Percentiles rank a stretch among this genome's conserved stretches.
These are phyloP conservation scores for Burhinus oedicnemus DNA, from an alignment of 2,113 vertebrate species.

Conservation along the genomic window DNA sequence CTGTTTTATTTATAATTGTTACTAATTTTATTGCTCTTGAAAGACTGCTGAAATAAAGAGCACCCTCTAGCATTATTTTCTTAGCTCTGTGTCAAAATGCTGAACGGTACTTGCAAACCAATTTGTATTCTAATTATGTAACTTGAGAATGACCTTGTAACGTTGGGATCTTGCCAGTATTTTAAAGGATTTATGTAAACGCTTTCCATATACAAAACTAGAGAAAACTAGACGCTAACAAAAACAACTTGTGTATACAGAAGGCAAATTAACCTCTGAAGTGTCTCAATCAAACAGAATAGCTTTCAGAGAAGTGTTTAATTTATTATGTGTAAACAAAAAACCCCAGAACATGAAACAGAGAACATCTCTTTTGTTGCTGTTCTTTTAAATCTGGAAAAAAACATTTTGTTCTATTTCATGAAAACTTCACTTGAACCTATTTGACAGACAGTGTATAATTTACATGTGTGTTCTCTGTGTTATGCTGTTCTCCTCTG, in stretches of 20 bases:
- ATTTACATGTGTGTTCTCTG: not conserved
- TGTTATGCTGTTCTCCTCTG: not conserved
- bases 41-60: constrained; percentile 28
- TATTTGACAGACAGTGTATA: not conserved
- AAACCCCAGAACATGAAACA: not conserved
- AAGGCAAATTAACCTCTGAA: not conserved
- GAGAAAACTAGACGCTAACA: not conserved
- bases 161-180: not conserved
- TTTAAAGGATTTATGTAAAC: constrained; percentile 4
- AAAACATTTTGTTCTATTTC: not conserved
- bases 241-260: not conserved
- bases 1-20: constrained; percentile 15
- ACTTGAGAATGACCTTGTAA: constrained; percentile 19
- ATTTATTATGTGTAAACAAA: not conserved
- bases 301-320: not conserved
- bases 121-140: constrained; percentile 53
- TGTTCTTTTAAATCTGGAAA: not conserved
- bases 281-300: not conserved
- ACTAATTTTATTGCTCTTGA: constrained; percentile 46
- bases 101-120: constrained; percentile 27
- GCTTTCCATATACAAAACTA: not conserved
- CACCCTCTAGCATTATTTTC: constrained; percentile 40
- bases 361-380: not conserved
- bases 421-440: not conserved
- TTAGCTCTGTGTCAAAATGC: constrained; percentile 2